Evolutionary conservation across 2,113 vertebrate species (phyloP).

Genomic region (Saiga tatarica): DNA sequence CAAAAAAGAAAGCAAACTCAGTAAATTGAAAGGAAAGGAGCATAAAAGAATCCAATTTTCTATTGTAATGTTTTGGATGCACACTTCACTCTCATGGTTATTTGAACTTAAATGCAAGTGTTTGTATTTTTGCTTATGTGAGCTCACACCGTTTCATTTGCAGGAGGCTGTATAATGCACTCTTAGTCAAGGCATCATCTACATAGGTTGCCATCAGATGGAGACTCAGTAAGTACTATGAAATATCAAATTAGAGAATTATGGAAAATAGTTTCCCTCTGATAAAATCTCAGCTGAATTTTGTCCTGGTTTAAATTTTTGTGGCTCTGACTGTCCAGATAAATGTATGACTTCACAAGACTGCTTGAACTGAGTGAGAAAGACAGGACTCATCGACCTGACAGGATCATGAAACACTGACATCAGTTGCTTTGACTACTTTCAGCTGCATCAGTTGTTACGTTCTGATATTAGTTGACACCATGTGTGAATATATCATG

Average conservation of each 20-base stretch:
- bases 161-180: background rate
- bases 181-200: background rate
- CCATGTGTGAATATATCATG: background rate
- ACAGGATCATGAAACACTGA: background rate
- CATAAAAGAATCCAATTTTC: background rate
- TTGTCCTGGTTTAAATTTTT: background rate
- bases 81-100: background rate
- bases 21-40: background rate
- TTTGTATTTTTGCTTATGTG: background rate
- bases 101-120: background rate
- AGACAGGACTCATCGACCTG: background rate
- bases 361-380: background rate
- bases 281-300: background rate
- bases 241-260: background rate
- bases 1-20: background rate
- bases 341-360: background rate
- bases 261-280: background rate
- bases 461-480: constrained; percentile 61
- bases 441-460: background rate
- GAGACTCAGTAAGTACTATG: background rate
- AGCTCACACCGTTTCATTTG: background rate
- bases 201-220: background rate
- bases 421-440: background rate
- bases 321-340: background rate
- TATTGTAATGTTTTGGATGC: background rate